Evolutionary conservation across 2,113 vertebrate species (phyloP).

Genomic region (Proterorhinus semilunaris): DNA sequence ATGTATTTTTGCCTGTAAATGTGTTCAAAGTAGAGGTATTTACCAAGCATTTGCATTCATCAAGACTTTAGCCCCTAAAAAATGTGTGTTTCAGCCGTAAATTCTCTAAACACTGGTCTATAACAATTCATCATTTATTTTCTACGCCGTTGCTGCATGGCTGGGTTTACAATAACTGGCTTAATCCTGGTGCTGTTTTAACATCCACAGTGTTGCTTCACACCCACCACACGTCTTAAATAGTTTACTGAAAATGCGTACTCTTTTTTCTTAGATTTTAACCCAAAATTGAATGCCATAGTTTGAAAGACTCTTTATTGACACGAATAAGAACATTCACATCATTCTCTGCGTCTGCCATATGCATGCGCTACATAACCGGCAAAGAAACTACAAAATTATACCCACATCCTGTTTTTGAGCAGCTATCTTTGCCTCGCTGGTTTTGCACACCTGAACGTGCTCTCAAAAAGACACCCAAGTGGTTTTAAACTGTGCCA

Average conservation of each 20-base stretch:
- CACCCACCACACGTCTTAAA: neutral
- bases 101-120: too few species aligned
- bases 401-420: conserved; percentile 79
- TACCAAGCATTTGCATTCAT: too few species aligned
- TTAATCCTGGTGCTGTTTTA: too few species aligned
- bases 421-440: conserved; percentile 21
- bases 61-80: too few species aligned
- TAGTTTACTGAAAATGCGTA: neutral
- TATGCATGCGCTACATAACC: conserved; percentile 4
- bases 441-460: conserved; percentile 38
- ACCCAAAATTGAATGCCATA: neutral
- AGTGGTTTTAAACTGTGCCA: neutral
- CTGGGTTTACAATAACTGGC: too few species aligned
- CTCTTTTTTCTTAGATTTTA: neutral
- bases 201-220: neutral
- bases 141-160: too few species aligned
- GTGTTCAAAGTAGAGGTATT: too few species aligned
- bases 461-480: conserved; percentile 4
- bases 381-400: conserved; percentile 45
- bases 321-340: conserved; percentile 16
- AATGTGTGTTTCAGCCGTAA: too few species aligned
- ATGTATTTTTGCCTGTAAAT: too few species aligned
- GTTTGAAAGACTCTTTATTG: neutral
- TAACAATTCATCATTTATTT: too few species aligned
- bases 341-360: conserved; percentile 16